phyloP scores from a whole-genome alignment of 2,797 vertebrate genomes.

The Xenops minutus region DNA sequence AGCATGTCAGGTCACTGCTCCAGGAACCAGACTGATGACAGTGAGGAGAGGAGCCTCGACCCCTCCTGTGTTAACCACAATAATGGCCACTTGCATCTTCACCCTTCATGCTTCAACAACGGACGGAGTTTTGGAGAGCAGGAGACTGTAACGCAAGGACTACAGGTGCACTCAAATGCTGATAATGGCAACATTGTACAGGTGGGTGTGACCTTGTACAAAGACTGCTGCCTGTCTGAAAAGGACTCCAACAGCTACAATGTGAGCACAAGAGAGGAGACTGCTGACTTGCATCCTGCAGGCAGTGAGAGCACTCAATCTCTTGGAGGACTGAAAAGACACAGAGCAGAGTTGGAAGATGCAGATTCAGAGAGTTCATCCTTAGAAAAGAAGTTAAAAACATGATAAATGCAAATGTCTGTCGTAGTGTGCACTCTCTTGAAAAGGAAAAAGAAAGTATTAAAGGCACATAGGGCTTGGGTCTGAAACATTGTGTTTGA shows the following conservation, averaged over 20 bases:
- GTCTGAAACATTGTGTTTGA: conserved; percentile 73
- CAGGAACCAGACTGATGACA: conserved; percentile 74
- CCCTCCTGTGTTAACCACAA: conserved; percentile 76
- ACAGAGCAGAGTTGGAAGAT: conserved; percentile 80
- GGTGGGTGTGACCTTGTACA: conserved; percentile 69
- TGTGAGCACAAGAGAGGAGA: conserved; percentile 70
- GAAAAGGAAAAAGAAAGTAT: conserved; percentile 68
- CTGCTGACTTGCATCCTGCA: conserved; percentile 53
- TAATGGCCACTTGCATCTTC: conserved; percentile 78
- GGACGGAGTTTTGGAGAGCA: conserved; percentile 81
- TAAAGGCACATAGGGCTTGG: conserved; percentile 78
- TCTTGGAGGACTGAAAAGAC: conserved; percentile 79
- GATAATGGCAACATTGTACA: conserved; percentile 69
- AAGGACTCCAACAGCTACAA: conserved; percentile 81
- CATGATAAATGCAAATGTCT: conserved; percentile 78
- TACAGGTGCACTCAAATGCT: conserved; percentile 66
- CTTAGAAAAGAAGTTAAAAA: conserved; percentile 94
- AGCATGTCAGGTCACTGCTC: conserved; percentile 70
- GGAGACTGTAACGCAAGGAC: conserved; percentile 57
- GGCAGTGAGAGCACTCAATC: conserved; percentile 67
- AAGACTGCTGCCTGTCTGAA: conserved; percentile 78
- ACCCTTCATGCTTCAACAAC: conserved; percentile 75
- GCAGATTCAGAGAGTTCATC: conserved; percentile 82
- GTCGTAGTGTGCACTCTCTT: conserved; percentile 40
- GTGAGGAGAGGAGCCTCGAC: conserved; percentile 74